A percentile compares a stretch with the other conserved stretches of the same genome.
phyloP scores from a whole-genome alignment of 2,113 vertebrate genomes.

The Synchiropus splendidus region DNA sequence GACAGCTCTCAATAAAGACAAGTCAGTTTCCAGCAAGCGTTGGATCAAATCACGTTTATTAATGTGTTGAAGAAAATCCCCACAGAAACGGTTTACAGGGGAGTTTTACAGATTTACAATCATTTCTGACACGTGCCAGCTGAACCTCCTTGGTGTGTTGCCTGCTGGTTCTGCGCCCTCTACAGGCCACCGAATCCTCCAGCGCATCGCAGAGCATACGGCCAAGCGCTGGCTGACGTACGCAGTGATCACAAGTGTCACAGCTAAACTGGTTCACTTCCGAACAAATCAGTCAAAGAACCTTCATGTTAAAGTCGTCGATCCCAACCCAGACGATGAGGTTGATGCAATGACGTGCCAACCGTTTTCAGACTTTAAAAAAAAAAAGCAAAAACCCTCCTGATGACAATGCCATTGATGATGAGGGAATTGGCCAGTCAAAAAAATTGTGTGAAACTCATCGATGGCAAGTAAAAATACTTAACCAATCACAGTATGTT shows the following conservation, averaged over 20 bases:
- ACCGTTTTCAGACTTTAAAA: too few relatives aligned
- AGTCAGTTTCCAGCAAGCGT: constrained; percentile 1
- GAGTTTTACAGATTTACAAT: constrained; percentile 66
- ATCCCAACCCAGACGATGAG: too few relatives aligned
- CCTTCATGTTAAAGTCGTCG: too few relatives aligned
- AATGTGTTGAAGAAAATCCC: constrained; percentile 62
- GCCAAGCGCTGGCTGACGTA: constrained; percentile 9
- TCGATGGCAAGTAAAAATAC: too few relatives aligned
- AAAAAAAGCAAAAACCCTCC: too few relatives aligned
- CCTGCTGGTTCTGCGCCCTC: constrained; percentile 29
- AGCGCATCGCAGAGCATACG: constrained; percentile 8
- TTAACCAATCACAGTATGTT: too few relatives aligned
- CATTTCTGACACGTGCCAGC: constrained; percentile 55
- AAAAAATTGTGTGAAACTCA: too few relatives aligned
- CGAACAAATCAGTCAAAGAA: too few relatives aligned
- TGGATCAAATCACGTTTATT: constrained; percentile 63
- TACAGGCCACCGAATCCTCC: constrained; percentile 27
- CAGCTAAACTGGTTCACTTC: not conserved
- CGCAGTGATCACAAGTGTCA: constrained; percentile 12
- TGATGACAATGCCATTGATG: too few relatives aligned
- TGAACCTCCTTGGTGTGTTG: constrained; percentile 34
- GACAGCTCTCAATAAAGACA: not conserved
- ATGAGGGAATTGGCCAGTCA: too few relatives aligned
- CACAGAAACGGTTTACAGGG: constrained; percentile 61
- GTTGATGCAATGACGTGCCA: too few relatives aligned